phyloP scores from a whole-genome alignment of 2,888 invertebrate species.

The Lypha dubia region DNA sequence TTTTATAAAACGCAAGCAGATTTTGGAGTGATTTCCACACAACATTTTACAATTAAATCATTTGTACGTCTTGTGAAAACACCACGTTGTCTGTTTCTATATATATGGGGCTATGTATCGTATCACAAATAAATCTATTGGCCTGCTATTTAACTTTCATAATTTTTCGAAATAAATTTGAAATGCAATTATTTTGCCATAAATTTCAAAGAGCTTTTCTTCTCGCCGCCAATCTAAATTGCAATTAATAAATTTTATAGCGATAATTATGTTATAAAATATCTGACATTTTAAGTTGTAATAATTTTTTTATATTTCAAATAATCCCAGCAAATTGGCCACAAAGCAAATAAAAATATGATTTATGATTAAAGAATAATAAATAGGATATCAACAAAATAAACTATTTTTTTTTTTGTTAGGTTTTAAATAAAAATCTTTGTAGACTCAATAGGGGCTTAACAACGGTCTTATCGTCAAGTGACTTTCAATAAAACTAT shows the following conservation, averaged over 20 bases:
- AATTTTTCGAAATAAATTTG: conserved; percentile 23
- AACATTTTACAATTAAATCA: too few relatives aligned
- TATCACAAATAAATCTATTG: not conserved
- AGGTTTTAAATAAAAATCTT: not conserved
- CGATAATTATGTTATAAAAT: conserved; percentile 55
- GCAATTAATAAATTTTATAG: conserved; percentile 58
- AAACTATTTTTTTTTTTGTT: not conserved
- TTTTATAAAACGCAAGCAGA: too few relatives aligned
- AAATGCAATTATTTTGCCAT: conserved; percentile 68
- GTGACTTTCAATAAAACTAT: conserved; percentile 57
- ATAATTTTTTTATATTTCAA: conserved; percentile 21
- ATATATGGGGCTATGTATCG: too few relatives aligned
- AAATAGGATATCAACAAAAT: not conserved
- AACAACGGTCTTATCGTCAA: not conserved
- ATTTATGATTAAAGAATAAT: conserved; percentile 37
- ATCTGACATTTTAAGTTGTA: conserved; percentile 44
- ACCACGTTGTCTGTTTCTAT: not conserved
- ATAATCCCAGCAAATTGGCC: conserved; percentile 9
- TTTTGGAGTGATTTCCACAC: too few relatives aligned
- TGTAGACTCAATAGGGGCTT: not conserved
- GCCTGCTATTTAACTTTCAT: not conserved
- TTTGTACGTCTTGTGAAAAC: not conserved
- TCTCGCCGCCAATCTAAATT: conserved; percentile 14
- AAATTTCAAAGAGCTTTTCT: conserved; percentile 49
- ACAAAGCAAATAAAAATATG: conserved; percentile 30